Conservation (phyloP, 2,797 vertebrate genomes). For the Pantherophis vulpinus region DNA sequence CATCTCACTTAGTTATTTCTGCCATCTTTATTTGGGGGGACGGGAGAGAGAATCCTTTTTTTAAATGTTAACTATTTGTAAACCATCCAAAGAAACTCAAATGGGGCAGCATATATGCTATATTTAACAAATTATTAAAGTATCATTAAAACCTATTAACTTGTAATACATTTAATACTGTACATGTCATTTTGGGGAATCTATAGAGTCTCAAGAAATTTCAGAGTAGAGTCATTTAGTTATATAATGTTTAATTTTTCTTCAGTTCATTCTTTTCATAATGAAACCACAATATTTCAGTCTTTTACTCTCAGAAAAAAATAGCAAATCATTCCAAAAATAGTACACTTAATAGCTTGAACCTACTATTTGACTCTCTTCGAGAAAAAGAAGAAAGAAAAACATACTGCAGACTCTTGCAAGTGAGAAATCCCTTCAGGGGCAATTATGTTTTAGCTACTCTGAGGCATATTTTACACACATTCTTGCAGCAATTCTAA, state of each 20-base stretch:
- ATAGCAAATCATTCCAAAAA: not conserved
- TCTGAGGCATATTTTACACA: not conserved
- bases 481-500: constrained; percentile 38
- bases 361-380: not conserved
- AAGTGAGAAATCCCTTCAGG: not conserved
- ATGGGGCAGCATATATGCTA: not conserved
- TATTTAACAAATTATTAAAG: not conserved
- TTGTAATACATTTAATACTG: not conserved
- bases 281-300: not conserved
- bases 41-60: not conserved
- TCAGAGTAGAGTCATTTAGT: not conserved
- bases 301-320: not conserved
- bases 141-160: not conserved
- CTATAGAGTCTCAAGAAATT: not conserved
- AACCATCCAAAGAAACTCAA: not conserved
- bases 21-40: not conserved
- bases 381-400: not conserved
- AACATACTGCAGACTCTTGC: not conserved
- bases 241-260: not conserved
- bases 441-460: not conserved
- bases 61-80: not conserved
- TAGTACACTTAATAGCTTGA: not conserved
- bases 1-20: not conserved
- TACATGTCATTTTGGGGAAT: not conserved
- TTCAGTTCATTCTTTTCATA: not conserved